These are phyloP conservation scores for Seriola rivoliana DNA, from an alignment of 2,113 vertebrate genomes.

Conservation along the genomic window DNA sequence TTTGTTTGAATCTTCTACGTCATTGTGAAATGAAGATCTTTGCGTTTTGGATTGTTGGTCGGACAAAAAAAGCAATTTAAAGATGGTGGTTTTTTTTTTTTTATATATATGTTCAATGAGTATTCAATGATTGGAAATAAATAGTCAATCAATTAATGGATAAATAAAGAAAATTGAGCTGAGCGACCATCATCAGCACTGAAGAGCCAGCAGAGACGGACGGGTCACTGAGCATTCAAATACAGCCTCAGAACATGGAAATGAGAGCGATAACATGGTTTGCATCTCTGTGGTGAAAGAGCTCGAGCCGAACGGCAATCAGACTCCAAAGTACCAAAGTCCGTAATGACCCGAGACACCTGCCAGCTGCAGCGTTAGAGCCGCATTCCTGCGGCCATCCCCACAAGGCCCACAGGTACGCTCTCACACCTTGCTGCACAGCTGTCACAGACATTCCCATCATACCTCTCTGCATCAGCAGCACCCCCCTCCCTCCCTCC, in stretches of 20 bases:
- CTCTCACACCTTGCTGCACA: conserved; percentile 47
- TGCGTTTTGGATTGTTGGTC: too few relatives aligned
- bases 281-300: conserved; percentile 38
- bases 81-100: too few relatives aligned
- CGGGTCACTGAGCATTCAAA: conserved; percentile 46
- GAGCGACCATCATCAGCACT: neutral
- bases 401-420: neutral
- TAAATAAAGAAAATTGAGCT: neutral
- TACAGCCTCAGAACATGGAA: conserved; percentile 46
- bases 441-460: conserved; percentile 69
- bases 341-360: neutral
- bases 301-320: neutral
- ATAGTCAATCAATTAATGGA: neutral
- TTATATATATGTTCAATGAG: neutral
- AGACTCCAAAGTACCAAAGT: neutral
- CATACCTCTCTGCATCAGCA: conserved; percentile 54
- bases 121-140: neutral
- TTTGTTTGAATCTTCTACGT: too few relatives aligned
- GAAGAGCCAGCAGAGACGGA: neutral
- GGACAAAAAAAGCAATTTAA: neutral
- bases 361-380: neutral
- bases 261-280: conserved; percentile 54
- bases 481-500: conserved; percentile 43
- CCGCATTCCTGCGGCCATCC: conserved; percentile 25
- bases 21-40: too few relatives aligned